Base-by-base conservation (phyloP, 1,140 invertebrate genomes). In the Bursaphelenchus mucronatus region DNA sequence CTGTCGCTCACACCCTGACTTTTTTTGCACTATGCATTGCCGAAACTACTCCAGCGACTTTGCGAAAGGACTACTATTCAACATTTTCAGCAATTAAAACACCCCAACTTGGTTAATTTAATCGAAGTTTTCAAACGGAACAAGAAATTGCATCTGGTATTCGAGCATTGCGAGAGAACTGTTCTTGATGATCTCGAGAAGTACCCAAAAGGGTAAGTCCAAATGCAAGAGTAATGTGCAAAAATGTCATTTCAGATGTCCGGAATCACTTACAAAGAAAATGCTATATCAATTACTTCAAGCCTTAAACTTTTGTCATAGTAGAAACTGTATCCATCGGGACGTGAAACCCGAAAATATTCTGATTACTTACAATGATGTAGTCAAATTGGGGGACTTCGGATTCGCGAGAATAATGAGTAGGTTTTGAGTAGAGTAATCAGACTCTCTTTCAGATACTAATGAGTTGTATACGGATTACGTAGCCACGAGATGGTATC, bases 301-400 rank as follows among this genome's bases (percentile, higher is more conserved):
- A 76, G 94, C 92, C 0, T 87, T 98, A 2, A 88, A 89, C 43
- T 99, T 96, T 83, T 97, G 94, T 82, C 95, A 99, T 83, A 87
- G 89, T 54, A 89, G 97, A 78, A 94, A 94, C 81, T 80, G 79
- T 49, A 81, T 80, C 46, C 78, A 80, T 59, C 53, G 75, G 54
- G 94, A 97, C 82, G 92, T 98, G 0, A 97, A 98, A 82, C 95
- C 95, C 2, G 95, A 99, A 85, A 99, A 99, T 82, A 97, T 99
- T 66, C 84, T 98, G 15, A 87, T 99, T n/a, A 97, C 92, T 13
- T 86, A 87, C 49, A 88, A 90, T 62, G 92, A 93, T 0, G 88
- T 95, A 39, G 91, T 98, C 15, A 98, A 98, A 84, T 85, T 98
- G 0, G 97, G 94, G 78, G 95, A 99, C 82, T 99, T 99, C 83